Percentiles rank a stretch among this genome's conserved stretches.
Evolutionary conservation across 2,113 vertebrate species (phyloP).

Genomic region (Todiramphus chloris): DNA sequence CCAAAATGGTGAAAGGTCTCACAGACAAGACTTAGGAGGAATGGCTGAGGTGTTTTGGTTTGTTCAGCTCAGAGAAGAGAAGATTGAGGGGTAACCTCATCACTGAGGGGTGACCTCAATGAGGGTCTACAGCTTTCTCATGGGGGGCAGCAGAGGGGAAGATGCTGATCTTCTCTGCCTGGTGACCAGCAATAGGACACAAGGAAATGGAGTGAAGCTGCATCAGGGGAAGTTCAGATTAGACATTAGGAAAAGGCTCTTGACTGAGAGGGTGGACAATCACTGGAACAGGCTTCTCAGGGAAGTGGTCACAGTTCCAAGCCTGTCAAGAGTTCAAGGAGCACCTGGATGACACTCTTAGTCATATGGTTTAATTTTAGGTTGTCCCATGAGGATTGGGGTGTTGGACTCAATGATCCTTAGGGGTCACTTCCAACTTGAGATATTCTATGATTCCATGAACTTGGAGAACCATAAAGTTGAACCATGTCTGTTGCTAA

Average conservation of each 20-base stretch:
- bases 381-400: too few relatives aligned
- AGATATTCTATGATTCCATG: not conserved
- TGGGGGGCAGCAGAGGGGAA: accelerated
- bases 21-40: too few relatives aligned
- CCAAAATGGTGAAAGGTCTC: too few relatives aligned
- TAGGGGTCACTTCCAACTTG: not conserved
- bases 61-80: too few relatives aligned
- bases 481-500: not conserved
- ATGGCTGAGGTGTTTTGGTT: too few relatives aligned
- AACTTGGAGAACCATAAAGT: not conserved
- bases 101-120: not conserved
- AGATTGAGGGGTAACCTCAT: too few relatives aligned
- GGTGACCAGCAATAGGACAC: not conserved
- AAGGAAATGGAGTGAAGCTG: not conserved
- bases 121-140: accelerated
- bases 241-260: not conserved
- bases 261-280: not conserved
- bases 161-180: not conserved
- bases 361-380: too few relatives aligned
- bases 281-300: not conserved
- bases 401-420: not conserved
- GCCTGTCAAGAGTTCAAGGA: too few relatives aligned
- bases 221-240: accelerated
- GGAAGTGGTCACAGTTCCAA: not conserved
- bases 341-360: too few relatives aligned